These are phyloP conservation scores for Clunio marinus DNA, from an alignment of 2,888 invertebrate species.

Conservation along the genomic window DNA sequence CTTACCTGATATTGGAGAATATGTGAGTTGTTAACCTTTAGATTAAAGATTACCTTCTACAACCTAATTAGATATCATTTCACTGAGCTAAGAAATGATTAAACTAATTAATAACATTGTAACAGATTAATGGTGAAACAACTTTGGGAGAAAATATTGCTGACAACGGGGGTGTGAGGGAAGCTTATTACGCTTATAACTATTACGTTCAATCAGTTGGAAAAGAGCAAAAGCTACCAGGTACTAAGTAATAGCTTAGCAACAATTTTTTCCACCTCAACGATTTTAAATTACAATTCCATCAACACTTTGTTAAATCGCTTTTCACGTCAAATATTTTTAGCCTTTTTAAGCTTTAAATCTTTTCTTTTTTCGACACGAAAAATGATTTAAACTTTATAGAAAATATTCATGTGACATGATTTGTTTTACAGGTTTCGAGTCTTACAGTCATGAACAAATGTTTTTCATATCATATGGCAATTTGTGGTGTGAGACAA, in stretches of 20 bases:
- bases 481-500: constrained; percentile 82
- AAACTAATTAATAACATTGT: constrained; percentile 25
- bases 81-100: no score
- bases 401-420: neutral
- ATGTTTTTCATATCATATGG: constrained; percentile 77
- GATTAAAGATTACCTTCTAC: no score
- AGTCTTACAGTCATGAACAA: constrained; percentile 65
- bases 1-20: constrained; percentile 58
- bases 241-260: neutral
- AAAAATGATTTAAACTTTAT: neutral
- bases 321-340: no score
- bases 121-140: constrained; percentile 67
- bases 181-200: constrained; percentile 66
- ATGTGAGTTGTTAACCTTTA: constrained; percentile 58
- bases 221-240: constrained; percentile 61
- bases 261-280: neutral
- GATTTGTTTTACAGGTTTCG: constrained; percentile 57
- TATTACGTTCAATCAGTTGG: constrained; percentile 57
- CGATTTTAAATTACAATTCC: no score
- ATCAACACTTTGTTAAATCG: no score
- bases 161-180: constrained; percentile 75
- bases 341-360: no score
- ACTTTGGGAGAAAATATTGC: constrained; percentile 80
- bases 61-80: no score
- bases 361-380: no score